A percentile compares a stretch with the other conserved stretches of the same genome.
Evolutionary conservation across 1,140 invertebrate species (phyloP).

Genomic region (Ylistrum balloti): DNA sequence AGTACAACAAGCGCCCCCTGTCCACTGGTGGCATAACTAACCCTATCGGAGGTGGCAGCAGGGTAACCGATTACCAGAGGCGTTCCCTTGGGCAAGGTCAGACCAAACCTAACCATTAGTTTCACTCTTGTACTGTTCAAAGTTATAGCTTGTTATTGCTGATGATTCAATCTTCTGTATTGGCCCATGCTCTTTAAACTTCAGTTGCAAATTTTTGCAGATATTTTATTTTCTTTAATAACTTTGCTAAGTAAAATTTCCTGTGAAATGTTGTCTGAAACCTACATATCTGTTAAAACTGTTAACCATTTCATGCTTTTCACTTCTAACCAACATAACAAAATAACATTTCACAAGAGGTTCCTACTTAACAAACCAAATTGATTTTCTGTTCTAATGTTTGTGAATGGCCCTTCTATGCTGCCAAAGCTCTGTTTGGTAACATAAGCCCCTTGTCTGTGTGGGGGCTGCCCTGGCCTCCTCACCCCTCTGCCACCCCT

Average conservation of each 20-base stretch:
- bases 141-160: slow-evolving; percentile 36
- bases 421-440: not conserved
- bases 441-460: not conserved
- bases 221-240: slow-evolving; percentile 3
- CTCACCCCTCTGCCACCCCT: slow-evolving; percentile 29
- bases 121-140: not conserved
- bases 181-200: slow-evolving; percentile 44
- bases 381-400: not conserved
- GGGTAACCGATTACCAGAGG: slow-evolving; percentile 55
- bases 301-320: slow-evolving; percentile 6
- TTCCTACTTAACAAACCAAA: slow-evolving; percentile 27
- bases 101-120: slow-evolving; percentile 41
- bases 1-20: slow-evolving; percentile 59
- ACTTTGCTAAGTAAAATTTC: slow-evolving; percentile 29
- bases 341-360: slow-evolving; percentile 33
- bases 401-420: slow-evolving; percentile 21
- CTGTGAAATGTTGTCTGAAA: slow-evolving; percentile 21
- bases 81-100: slow-evolving; percentile 63
- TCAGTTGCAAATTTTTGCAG: slow-evolving; percentile 26
- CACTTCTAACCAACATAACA: not conserved
- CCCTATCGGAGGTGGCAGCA: slow-evolving; percentile 56
- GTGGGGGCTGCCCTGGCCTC: slow-evolving; percentile 32
- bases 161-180: slow-evolving; percentile 51
- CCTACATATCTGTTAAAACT: not conserved
- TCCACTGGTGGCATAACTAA: slow-evolving; percentile 59